Evolutionary conservation across 1,140 invertebrate genomes (phyloP).

Genomic region (Arctopsyche grandis): DNA sequence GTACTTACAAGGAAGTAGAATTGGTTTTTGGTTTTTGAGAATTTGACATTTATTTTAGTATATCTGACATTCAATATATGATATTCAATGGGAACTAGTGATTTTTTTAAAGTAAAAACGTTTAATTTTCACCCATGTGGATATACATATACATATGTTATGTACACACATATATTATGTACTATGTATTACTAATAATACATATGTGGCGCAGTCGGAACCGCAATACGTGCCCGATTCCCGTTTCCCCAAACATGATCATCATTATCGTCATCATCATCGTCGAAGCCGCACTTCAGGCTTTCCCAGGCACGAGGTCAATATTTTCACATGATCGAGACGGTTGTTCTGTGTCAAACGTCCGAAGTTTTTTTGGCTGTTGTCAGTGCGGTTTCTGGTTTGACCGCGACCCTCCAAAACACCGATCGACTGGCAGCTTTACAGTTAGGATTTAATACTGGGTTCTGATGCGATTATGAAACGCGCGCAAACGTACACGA

Average conservation of each 20-base stretch:
- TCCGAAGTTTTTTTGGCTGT: background rate
- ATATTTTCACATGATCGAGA: background rate
- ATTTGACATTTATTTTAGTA: too few species aligned
- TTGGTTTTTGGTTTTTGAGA: too few species aligned
- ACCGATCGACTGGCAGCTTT: slow-evolving; percentile 20
- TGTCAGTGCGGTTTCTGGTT: slow-evolving; percentile 10
- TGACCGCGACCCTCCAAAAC: slow-evolving; percentile 25
- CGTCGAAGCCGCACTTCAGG: background rate
- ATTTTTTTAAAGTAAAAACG: too few species aligned
- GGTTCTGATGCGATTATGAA: slow-evolving; percentile 46
- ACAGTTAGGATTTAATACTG: slow-evolving; percentile 51
- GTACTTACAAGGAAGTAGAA: too few species aligned
- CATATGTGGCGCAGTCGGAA: background rate
- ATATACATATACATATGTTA: too few species aligned
- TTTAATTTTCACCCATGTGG: too few species aligned
- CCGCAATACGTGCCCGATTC: background rate
- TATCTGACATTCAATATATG: too few species aligned
- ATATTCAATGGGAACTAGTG: too few species aligned
- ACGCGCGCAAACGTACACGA: too few species aligned
- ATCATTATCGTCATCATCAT: too few species aligned
- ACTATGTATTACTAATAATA: too few species aligned
- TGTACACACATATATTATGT: too few species aligned
- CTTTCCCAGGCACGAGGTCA: background rate
- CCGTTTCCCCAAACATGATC: background rate
- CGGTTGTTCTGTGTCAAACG: background rate